Evolutionary conservation across 2,888 invertebrate species (phyloP).

Genomic region (Drosophila vallismaia): DNA sequence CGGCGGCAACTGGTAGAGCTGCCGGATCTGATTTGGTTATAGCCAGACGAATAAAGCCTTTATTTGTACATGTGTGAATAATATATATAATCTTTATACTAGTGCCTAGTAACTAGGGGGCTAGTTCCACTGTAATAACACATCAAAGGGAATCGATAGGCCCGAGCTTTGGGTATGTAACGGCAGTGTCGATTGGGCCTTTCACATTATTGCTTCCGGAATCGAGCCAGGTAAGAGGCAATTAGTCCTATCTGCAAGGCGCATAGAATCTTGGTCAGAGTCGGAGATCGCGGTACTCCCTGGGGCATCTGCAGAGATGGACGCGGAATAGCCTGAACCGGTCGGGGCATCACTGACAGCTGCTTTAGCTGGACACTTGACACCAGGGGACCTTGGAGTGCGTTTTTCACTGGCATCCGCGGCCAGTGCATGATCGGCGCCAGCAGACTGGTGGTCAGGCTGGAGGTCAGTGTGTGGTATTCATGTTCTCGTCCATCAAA

Average conservation of each 20-base stretch:
- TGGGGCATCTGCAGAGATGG: slow-evolving; percentile 33
- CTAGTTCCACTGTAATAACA: background rate
- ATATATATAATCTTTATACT: too few relatives aligned
- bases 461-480: slow-evolving; percentile 51
- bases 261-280: slow-evolving; percentile 39
- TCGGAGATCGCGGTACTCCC: slow-evolving; percentile 34
- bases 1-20: slow-evolving; percentile 6
- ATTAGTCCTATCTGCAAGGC: slow-evolving; percentile 57
- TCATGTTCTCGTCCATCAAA: slow-evolving; percentile 66
- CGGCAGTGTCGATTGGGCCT: too few relatives aligned
- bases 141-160: background rate
- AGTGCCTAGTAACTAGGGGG: background rate
- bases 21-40: slow-evolving; percentile 42
- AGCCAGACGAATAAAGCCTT: slow-evolving; percentile 35
- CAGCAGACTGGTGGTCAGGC: slow-evolving; percentile 5
- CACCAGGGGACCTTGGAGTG: background rate
- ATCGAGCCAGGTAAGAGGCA: slow-evolving; percentile 47
- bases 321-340: slow-evolving; percentile 8
- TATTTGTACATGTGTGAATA: slow-evolving; percentile 29
- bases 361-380: slow-evolving; percentile 16
- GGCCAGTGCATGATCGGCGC: slow-evolving; percentile 15
- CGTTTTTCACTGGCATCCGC: background rate
- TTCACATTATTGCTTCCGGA: slow-evolving; percentile 7
- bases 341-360: slow-evolving; percentile 1
- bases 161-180: background rate